Conservation (phyloP, 2,797 vertebrate genomes). For the Cryptoblepharus egeriae region DNA sequence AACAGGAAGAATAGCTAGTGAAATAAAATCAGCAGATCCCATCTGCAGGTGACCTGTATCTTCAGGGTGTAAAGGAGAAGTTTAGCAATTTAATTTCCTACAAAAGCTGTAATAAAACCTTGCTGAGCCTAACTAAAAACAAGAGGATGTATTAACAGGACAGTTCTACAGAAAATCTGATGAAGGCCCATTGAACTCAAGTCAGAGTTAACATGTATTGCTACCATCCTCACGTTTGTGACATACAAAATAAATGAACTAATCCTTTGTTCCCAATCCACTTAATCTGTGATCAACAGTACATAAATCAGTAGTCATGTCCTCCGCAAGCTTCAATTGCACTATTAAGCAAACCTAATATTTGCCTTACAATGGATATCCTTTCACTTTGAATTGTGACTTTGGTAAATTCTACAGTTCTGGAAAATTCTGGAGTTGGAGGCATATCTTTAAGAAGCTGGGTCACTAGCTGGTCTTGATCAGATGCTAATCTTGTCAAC, state of each 20-base stretch:
- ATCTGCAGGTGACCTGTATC: conserved; percentile 74
- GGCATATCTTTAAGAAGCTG: conserved; percentile 79
- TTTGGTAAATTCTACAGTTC: conserved; percentile 82
- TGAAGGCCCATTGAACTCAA: neutral
- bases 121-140: conserved; percentile 50
- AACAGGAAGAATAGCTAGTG: conserved; percentile 37
- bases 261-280: conserved; percentile 9
- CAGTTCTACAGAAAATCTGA: conserved; percentile 28
- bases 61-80: conserved; percentile 59
- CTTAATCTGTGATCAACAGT: neutral
- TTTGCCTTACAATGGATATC: conserved; percentile 70
- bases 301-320: neutral
- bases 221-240: neutral
- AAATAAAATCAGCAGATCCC: conserved; percentile 38
- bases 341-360: conserved; percentile 73
- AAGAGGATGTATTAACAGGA: conserved; percentile 51
- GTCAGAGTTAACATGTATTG: conserved; percentile 26
- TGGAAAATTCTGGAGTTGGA: conserved; percentile 84
- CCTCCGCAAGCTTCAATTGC: conserved; percentile 3
- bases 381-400: conserved; percentile 81
- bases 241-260: neutral
- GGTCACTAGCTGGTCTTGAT: conserved; percentile 63
- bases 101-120: conserved; percentile 49
- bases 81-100: conserved; percentile 60
- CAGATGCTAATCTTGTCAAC: conserved; percentile 70